These are phyloP conservation scores for Thera obeliscata DNA, from an alignment of 2,888 invertebrate genomes.

Conservation along the genomic window DNA sequence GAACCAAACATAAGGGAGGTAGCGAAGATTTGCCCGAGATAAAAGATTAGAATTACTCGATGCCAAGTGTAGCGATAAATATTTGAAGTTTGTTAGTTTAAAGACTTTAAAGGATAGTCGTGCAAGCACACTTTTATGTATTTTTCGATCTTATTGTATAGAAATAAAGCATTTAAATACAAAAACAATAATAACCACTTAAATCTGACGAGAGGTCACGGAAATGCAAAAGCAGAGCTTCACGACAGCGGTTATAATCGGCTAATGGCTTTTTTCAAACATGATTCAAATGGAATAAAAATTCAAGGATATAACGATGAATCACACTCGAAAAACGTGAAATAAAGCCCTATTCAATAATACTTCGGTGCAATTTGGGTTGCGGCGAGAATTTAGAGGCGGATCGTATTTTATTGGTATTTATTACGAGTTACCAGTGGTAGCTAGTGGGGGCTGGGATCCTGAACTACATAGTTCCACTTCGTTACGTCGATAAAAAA, in stretches of 20 bases:
- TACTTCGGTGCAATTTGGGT: slow-evolving; percentile 33
- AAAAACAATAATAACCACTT: slow-evolving; percentile 19
- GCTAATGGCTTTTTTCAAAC: slow-evolving; percentile 28
- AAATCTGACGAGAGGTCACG: slow-evolving; percentile 14
- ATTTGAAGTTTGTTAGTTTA: slow-evolving; percentile 12
- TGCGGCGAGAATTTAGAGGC: slow-evolving; percentile 31
- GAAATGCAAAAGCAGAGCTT: slow-evolving; percentile 15
- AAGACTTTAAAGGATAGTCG: neutral
- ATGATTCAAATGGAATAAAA: slow-evolving; percentile 16
- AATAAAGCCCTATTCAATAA: slow-evolving; percentile 22
- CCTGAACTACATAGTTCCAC: slow-evolving; percentile 21
- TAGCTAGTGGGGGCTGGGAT: slow-evolving; percentile 8
- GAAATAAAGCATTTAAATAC: slow-evolving; percentile 15
- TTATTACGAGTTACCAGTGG: slow-evolving; percentile 36
- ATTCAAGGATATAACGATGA: slow-evolving; percentile 12
- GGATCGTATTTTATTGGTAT: slow-evolving; percentile 37
- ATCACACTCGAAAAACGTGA: slow-evolving; percentile 13
- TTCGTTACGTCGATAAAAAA: slow-evolving; percentile 37
- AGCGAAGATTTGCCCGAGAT: slow-evolving; percentile 20
- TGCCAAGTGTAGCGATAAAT: slow-evolving; percentile 13
- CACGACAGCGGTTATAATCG: slow-evolving; percentile 16
- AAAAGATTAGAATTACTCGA: slow-evolving; percentile 14
- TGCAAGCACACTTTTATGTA: slow-evolving; percentile 14
- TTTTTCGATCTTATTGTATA: slow-evolving; percentile 13
- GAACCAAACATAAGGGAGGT: slow-evolving; percentile 18